A percentile compares a stretch with the other conserved stretches of the same genome.
Conservation (phyloP, 2,888 invertebrate species). For the Acheta domesticus region DNA sequence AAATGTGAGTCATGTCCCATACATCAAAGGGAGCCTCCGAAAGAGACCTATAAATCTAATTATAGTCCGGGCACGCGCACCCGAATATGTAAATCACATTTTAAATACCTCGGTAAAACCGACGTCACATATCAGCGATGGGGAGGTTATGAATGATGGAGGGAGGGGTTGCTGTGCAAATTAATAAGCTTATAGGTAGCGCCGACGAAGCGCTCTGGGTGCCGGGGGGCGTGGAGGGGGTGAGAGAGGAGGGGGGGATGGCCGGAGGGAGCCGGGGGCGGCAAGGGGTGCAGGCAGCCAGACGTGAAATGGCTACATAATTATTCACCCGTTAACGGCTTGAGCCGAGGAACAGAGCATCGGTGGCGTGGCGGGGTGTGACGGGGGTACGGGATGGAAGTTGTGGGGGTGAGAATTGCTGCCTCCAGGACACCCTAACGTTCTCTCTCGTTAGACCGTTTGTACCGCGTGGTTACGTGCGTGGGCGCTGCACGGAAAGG, state of each 20-base stretch:
- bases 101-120: not conserved
- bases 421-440: no score
- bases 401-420: no score
- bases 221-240: not conserved
- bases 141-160: not conserved
- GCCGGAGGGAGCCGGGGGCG: not conserved
- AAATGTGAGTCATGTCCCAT: not conserved
- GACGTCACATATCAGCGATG: not conserved
- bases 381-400: no score
- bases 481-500: no score
- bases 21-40: not conserved
- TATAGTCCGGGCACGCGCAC: not conserved
- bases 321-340: slow-evolving; percentile 18
- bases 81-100: slow-evolving; percentile 1
- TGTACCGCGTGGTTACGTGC: no score
- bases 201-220: not conserved
- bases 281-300: not conserved
- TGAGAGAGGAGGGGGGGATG: not conserved
- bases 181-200: not conserved
- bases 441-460: no score
- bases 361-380: no score
- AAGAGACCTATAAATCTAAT: not conserved
- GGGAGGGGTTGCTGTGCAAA: not conserved
- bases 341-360: not conserved
- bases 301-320: slow-evolving; percentile 10